These are phyloP conservation scores for Hydroisotoma schaefferi DNA, from an alignment of 2,888 invertebrate genomes.

Conservation along the genomic window DNA sequence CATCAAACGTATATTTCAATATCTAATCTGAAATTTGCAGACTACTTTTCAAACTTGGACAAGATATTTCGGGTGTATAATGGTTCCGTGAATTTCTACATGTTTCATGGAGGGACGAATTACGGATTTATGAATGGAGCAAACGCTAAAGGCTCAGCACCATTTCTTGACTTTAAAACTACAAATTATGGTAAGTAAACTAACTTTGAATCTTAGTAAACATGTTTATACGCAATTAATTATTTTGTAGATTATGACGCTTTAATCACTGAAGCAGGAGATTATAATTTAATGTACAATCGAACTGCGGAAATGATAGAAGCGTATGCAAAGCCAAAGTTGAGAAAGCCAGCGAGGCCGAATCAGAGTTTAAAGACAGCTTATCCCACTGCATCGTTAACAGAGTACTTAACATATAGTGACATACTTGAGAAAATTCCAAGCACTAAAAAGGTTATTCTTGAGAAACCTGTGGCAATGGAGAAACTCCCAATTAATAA, in stretches of 20 bases:
- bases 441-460: slow-evolving; percentile 13
- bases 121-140: slow-evolving; percentile 60
- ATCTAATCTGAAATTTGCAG: slow-evolving; percentile 23
- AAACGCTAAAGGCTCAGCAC: slow-evolving; percentile 47
- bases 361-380: slow-evolving; percentile 49
- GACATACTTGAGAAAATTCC: slow-evolving; percentile 48
- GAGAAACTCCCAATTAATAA: slow-evolving; percentile 48
- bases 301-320: slow-evolving; percentile 43
- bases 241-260: slow-evolving; percentile 56
- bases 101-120: slow-evolving; percentile 69
- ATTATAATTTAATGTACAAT: slow-evolving; percentile 55
- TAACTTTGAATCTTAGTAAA: not conserved
- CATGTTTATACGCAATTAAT: not conserved
- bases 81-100: slow-evolving; percentile 77
- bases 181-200: slow-evolving; percentile 51
- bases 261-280: slow-evolving; percentile 57
- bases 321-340: slow-evolving; percentile 42
- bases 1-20: slow-evolving; percentile 49
- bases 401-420: slow-evolving; percentile 44
- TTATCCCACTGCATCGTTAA: slow-evolving; percentile 50
- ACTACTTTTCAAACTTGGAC: slow-evolving; percentile 31
- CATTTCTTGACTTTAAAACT: slow-evolving; percentile 43
- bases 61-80: slow-evolving; percentile 50
- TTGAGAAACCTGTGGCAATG: slow-evolving; percentile 46
- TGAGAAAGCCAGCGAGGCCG: slow-evolving; percentile 51